A percentile compares a stretch with the other conserved stretches of the same genome.
These are phyloP conservation scores for Pararge aegeria DNA, from an alignment of 1,140 invertebrate genomes.

Conservation along the genomic window DNA sequence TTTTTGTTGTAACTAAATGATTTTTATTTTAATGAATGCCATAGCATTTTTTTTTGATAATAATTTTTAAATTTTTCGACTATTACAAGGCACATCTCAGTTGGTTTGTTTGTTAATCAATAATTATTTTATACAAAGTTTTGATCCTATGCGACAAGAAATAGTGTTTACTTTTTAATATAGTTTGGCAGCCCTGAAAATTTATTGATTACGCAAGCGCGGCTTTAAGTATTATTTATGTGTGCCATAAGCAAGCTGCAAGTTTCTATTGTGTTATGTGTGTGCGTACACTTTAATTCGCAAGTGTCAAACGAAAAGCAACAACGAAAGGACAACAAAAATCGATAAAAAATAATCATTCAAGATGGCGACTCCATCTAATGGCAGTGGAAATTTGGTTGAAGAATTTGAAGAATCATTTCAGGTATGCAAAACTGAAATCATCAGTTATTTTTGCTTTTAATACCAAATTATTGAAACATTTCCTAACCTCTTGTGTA, in stretches of 20 bases:
- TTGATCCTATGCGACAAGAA: too few relatives aligned
- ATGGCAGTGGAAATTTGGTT: slow-evolving; percentile 89
- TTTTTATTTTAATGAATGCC: too few relatives aligned
- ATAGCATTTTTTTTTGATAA: too few relatives aligned
- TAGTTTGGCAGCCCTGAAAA: slow-evolving; percentile 27
- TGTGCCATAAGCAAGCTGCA: background rate
- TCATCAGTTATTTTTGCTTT: background rate
- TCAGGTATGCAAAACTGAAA: slow-evolving; percentile 74
- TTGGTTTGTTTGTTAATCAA: too few relatives aligned
- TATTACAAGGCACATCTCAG: too few relatives aligned
- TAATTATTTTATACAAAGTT: too few relatives aligned
- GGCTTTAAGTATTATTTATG: background rate
- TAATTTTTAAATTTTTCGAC: too few relatives aligned
- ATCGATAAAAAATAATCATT: slow-evolving; percentile 26
- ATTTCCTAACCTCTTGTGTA: slow-evolving; percentile 52
- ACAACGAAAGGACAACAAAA: background rate
- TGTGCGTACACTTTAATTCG: slow-evolving; percentile 2
- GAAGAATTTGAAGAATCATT: slow-evolving; percentile 93
- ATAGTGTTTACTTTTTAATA: too few relatives aligned
- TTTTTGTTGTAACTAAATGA: too few relatives aligned
- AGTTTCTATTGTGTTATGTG: background rate
- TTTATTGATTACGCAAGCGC: slow-evolving; percentile 15
- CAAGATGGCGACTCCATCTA: slow-evolving; percentile 88
- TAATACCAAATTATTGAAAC: background rate
- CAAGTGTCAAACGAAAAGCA: slow-evolving; percentile 21